Conservation (phyloP, 2,797 vertebrate species). For the Chaetophractus vellerosus region DNA sequence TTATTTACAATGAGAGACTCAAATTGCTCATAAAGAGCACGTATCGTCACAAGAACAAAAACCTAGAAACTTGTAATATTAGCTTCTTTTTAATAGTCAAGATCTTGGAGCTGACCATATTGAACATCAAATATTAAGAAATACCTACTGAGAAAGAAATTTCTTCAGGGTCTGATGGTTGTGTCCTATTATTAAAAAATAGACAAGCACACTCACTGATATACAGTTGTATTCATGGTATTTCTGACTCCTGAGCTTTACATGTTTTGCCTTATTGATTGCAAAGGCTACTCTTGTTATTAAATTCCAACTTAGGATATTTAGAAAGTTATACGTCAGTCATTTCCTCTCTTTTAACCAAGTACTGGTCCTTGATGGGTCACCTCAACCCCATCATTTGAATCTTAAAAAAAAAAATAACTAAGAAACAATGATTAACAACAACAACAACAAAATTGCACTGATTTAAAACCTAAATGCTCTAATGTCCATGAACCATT, state of each 20-base stretch:
- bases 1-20: background rate
- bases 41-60: background rate
- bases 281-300: background rate
- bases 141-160: background rate
- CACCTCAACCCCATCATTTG: background rate
- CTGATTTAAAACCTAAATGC: background rate
- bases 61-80: background rate
- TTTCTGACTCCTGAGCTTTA: conserved; percentile 39
- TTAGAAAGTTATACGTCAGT: background rate
- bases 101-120: background rate
- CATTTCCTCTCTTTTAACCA: conserved; percentile 22
- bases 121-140: conserved; percentile 31
- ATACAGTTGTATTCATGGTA: background rate
- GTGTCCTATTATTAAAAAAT: background rate
- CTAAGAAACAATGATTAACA: background rate
- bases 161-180: background rate
- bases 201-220: background rate
- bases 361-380: background rate
- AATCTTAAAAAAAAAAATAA: background rate
- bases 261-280: background rate
- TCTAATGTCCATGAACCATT: background rate
- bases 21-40: background rate
- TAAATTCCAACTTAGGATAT: background rate
- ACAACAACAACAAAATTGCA: background rate
- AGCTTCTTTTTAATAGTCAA: background rate